phyloP scores from a whole-genome alignment of 2,797 vertebrate species.

The Sebastes miniatus region DNA sequence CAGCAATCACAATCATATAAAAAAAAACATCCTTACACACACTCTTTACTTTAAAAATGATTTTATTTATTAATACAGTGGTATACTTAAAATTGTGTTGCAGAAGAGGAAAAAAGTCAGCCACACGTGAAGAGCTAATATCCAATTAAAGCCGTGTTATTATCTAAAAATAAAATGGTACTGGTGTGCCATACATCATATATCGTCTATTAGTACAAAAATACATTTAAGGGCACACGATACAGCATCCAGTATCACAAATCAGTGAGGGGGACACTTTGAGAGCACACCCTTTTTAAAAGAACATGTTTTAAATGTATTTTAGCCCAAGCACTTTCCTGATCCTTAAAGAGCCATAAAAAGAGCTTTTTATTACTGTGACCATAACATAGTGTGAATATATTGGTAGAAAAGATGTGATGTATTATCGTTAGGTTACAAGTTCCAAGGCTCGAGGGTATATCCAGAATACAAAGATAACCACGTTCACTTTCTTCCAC shows the following conservation, averaged over 20 bases:
- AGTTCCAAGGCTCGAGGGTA: conserved; percentile 95
- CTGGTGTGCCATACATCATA: conserved; percentile 96
- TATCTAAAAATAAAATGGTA: conserved; percentile 94
- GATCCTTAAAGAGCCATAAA: conserved; percentile 77
- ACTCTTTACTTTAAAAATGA: conserved; percentile 94
- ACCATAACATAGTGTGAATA: conserved; percentile 82
- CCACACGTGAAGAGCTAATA: conserved; percentile 94
- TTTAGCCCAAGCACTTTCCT: conserved; percentile 88
- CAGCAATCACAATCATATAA: too few relatives aligned
- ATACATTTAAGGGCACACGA: conserved; percentile 99
- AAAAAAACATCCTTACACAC: conserved; percentile 1
- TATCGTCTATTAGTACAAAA: conserved; percentile 99
- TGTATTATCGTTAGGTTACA: conserved; percentile 91
- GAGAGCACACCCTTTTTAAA: conserved; percentile 68
- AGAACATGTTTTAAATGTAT: conserved; percentile 83
- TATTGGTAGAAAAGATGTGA: conserved; percentile 90
- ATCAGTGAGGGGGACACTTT: conserved; percentile 85
- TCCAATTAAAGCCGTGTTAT: conserved; percentile 94
- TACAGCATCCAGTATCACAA: conserved; percentile 96
- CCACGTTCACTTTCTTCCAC: conserved; percentile 73
- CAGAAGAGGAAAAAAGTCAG: conserved; percentile 86
- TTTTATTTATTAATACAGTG: conserved; percentile 96
- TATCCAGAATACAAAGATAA: conserved; percentile 94
- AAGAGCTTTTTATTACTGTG: conserved; percentile 83
- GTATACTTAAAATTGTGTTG: conserved; percentile 96